Evolutionary conservation across 2,888 invertebrate genomes (phyloP).

Genomic region (Camptogramma bilineatum): DNA sequence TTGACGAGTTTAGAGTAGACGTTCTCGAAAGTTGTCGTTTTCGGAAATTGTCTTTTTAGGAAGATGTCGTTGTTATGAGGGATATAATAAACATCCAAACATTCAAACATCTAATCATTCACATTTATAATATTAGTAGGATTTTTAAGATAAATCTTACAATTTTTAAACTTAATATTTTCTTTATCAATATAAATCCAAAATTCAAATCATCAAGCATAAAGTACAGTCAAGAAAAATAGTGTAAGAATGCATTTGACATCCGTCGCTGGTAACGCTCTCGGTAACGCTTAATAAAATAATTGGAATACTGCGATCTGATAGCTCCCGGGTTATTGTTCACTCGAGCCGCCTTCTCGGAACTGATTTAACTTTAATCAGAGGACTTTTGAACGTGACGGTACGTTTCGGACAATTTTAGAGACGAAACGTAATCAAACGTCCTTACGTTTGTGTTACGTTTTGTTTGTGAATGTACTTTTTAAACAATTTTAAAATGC

Average conservation of each 20-base stretch:
- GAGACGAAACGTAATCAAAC: neutral
- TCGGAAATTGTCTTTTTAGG: no score
- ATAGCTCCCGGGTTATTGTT: slow-evolving; percentile 32
- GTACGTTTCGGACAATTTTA: slow-evolving; percentile 16
- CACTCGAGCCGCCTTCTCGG: slow-evolving; percentile 35
- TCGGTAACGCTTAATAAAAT: slow-evolving; percentile 45
- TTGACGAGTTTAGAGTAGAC: no score
- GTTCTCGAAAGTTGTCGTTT: no score
- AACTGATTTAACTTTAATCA: slow-evolving; percentile 38
- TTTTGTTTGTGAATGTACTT: no score
- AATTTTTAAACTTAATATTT: no score
- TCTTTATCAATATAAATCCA: neutral
- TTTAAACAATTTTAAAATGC: no score
- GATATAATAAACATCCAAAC: no score
- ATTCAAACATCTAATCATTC: no score
- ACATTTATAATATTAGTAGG: no score
- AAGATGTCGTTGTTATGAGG: no score
- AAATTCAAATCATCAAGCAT: slow-evolving; percentile 11
- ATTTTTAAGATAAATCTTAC: no score
- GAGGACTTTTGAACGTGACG: slow-evolving; percentile 23
- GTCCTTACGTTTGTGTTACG: no score
- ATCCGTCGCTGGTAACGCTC: slow-evolving; percentile 40
- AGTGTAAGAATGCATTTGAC: slow-evolving; percentile 36
- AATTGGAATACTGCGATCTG: slow-evolving; percentile 40
- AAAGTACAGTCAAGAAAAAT: slow-evolving; percentile 30